Conservation (phyloP, 2,888 invertebrate species). For the Corbicula japonica region DNA sequence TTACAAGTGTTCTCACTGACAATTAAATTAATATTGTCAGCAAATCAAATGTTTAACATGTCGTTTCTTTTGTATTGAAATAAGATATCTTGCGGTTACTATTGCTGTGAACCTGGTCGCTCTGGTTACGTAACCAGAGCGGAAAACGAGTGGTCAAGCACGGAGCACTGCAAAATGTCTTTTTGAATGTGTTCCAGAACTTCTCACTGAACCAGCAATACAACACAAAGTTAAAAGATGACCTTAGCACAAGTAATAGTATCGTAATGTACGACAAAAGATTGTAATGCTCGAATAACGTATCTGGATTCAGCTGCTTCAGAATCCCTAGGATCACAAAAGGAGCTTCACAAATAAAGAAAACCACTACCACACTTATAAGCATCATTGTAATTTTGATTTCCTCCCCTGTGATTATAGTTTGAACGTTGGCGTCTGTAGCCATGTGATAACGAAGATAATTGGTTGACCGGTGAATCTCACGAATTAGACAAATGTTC, state of each 20-base stretch:
- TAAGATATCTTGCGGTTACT: too few species aligned
- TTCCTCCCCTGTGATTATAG: conserved; percentile 82
- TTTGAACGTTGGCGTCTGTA: conserved; percentile 72
- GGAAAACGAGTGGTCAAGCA: conserved; percentile 55
- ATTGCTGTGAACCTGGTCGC: too few species aligned
- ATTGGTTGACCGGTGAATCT: conserved; percentile 83
- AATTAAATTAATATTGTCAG: too few species aligned
- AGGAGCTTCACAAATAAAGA: conserved; percentile 84
- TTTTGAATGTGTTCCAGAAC: conserved; percentile 85
- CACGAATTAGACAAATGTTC: conserved; percentile 82
- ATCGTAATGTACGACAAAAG: conserved; percentile 58
- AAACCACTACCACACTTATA: conserved; percentile 83
- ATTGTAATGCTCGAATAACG: conserved; percentile 41
- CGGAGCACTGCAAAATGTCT: conserved; percentile 78
- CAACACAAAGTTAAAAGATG: conserved; percentile 84
- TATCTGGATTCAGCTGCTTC: conserved; percentile 48
- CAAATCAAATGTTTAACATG: too few species aligned
- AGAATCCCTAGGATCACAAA: conserved; percentile 72
- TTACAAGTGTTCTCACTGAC: too few species aligned
- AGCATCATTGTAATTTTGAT: conserved; percentile 85
- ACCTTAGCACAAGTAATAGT: conserved; percentile 81
- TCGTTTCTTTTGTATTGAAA: too few species aligned
- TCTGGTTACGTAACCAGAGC: conserved; percentile 54
- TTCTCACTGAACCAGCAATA: conserved; percentile 86
- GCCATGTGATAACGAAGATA: conserved; percentile 81